Percentiles rank a stretch among this genome's conserved stretches.
Conservation (phyloP, 2,113 vertebrate genomes). For the Phalacrocorax carbo region DNA sequence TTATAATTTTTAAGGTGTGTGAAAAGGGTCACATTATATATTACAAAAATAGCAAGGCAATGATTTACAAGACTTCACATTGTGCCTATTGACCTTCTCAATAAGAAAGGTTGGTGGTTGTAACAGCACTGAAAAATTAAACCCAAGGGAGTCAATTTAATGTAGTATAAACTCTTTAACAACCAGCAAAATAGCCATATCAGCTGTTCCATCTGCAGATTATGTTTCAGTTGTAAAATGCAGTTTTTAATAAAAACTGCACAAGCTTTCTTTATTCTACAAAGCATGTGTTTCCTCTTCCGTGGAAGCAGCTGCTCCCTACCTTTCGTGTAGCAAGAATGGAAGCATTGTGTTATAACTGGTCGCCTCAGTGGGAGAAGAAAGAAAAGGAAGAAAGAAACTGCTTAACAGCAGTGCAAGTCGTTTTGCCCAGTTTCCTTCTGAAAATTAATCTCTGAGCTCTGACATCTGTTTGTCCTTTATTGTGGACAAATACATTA, state of each 20-base stretch:
- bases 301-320: conserved; percentile 33
- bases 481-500: conserved; percentile 36
- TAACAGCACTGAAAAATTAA: conserved; percentile 74
- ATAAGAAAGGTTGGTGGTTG: conserved; percentile 72
- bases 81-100: conserved; percentile 79
- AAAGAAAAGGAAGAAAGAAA: background rate
- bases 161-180: conserved; percentile 77
- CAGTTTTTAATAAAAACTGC: conserved; percentile 63
- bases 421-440: conserved; percentile 1
- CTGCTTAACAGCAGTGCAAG: background rate
- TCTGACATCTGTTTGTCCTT: conserved; percentile 34
- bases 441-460: conserved; percentile 48
- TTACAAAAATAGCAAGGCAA: conserved; percentile 68
- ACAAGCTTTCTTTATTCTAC: conserved; percentile 57
- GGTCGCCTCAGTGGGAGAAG: background rate
- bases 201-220: conserved; percentile 66
- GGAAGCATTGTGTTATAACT: background rate
- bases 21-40: conserved; percentile 71
- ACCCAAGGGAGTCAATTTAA: conserved; percentile 75
- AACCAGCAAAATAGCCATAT: conserved; percentile 67
- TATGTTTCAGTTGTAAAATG: conserved; percentile 63
- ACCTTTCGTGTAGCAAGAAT: conserved; percentile 7
- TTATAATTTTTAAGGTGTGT: conserved; percentile 77
- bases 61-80: conserved; percentile 80
- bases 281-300: conserved; percentile 46